Base-by-base conservation (phyloP, 2,888 invertebrate genomes). In the Caenorhabditis imperialis region DNA sequence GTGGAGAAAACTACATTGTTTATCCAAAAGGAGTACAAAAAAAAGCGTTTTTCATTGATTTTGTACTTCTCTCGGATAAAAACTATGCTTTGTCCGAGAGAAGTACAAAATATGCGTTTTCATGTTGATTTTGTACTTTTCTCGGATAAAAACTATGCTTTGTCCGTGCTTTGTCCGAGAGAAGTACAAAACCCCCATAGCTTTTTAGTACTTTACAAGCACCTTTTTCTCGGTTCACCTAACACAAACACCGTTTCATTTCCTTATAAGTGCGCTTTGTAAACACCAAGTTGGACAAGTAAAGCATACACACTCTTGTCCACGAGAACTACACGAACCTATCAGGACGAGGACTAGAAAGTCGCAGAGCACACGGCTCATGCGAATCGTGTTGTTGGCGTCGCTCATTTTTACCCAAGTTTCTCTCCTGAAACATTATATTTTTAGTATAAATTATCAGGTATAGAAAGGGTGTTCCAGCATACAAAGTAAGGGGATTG, bases 301-400 rank as follows among this genome's bases (percentile, higher is more conserved):
- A n/a, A n/a, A n/a, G n/a, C n/a, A n/a, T n/a, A n/a, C n/a, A n/a
- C n/a, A n/a, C n/a, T n/a, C n/a, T n/a, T n/a, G n/a, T n/a, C n/a
- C n/a, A n/a, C n/a, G n/a, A n/a, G n/a, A n/a, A n/a, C n/a, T n/a
- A n/a, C n/a, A 61, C 83, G 48, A 27, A 86, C 86, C 86, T 47
- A 82, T 81, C 10, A 73, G 50, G 33, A 79, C 60, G n/a, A 87
- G 77, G 25, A 87, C 84, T 44, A 86, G 18, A 57, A 87, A 85
- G 67, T 87, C 87, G 75, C 85, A 85, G 51, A 84, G 50, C 62
- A 87, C 73, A 14, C 86, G 78, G 16, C 77, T 73, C 35, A 87
- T 40, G n/a, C 84, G 81, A 63, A 86, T 79, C 38, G 75, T 79
- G 61, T 76, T 79, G 42, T 72, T 55, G n/a, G n/a, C n/a, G 45